Percentiles rank a stretch among this genome's conserved stretches.
These are phyloP conservation scores for Natator depressus DNA, from an alignment of 2,113 vertebrate genomes.

Conservation along the genomic window DNA sequence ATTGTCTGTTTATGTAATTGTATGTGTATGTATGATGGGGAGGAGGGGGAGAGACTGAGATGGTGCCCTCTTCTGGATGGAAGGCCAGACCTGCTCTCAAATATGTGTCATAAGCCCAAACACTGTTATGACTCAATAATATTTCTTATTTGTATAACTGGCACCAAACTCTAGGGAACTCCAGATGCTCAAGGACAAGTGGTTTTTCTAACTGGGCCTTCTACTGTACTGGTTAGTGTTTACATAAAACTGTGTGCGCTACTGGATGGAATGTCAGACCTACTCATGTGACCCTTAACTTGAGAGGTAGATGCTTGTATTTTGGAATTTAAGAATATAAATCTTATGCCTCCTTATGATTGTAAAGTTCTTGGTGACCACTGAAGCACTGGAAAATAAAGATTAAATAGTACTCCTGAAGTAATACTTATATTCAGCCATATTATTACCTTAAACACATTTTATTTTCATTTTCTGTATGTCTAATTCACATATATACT, in stretches of 20 bases:
- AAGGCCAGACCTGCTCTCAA: neutral
- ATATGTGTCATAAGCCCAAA: neutral
- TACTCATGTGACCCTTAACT: neutral
- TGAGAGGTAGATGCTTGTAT: neutral
- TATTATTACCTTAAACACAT: neutral
- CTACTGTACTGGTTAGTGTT: neutral
- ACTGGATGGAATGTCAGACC: neutral
- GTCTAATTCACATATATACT: neutral
- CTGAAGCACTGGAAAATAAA: neutral
- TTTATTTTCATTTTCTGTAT: neutral
- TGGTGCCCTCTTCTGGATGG: neutral
- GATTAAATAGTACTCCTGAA: neutral
- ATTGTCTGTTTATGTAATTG: neutral
- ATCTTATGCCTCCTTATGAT: neutral
- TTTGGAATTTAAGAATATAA: neutral
- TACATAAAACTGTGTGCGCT: neutral
- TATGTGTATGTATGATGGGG: neutral
- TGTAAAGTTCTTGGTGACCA: neutral
- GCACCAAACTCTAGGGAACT: neutral
- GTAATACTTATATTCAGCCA: neutral
- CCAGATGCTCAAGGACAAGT: neutral
- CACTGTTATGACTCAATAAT: neutral
- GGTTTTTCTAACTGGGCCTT: slow-evolving; percentile 1
- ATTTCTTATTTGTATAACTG: neutral
- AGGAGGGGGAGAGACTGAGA: neutral